These are phyloP conservation scores for Urocynchramus pylzowi DNA, from an alignment of 2,113 vertebrate genomes.

Conservation along the genomic window DNA sequence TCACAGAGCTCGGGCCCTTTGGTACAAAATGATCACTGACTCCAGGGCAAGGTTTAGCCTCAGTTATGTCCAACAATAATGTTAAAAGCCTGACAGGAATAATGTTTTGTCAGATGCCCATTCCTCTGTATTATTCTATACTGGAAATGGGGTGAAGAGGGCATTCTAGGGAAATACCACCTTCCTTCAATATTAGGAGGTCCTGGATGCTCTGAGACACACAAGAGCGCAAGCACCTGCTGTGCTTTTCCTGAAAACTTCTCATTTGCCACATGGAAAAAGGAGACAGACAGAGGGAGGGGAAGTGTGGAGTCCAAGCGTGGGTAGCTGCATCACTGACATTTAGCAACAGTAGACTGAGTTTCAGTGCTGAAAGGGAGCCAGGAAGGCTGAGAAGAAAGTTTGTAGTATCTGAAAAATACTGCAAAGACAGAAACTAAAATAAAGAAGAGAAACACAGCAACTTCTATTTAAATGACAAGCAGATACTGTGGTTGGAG, in stretches of 20 bases:
- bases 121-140: background rate
- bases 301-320: constrained; percentile 41
- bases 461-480: background rate
- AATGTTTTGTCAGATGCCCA: background rate
- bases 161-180: background rate
- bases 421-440: constrained; percentile 6
- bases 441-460: background rate
- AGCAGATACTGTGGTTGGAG: background rate
- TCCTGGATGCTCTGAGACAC: background rate
- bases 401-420: constrained; percentile 1
- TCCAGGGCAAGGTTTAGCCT: background rate
- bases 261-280: constrained; percentile 2
- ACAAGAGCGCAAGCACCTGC: background rate
- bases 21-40: background rate
- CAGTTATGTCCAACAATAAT: background rate
- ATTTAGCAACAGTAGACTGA: constrained; percentile 54
- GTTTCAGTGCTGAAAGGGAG: constrained; percentile 37
- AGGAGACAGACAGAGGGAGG: constrained; percentile 62
- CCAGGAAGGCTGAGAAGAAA: constrained; percentile 49
- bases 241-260: constrained; percentile 31
- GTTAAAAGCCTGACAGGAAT: background rate
- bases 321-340: constrained; percentile 48
- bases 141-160: background rate
- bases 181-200: background rate
- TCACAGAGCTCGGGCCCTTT: background rate